phyloP scores from a whole-genome alignment of 2,888 invertebrate species.

The Drosophila atripex region DNA sequence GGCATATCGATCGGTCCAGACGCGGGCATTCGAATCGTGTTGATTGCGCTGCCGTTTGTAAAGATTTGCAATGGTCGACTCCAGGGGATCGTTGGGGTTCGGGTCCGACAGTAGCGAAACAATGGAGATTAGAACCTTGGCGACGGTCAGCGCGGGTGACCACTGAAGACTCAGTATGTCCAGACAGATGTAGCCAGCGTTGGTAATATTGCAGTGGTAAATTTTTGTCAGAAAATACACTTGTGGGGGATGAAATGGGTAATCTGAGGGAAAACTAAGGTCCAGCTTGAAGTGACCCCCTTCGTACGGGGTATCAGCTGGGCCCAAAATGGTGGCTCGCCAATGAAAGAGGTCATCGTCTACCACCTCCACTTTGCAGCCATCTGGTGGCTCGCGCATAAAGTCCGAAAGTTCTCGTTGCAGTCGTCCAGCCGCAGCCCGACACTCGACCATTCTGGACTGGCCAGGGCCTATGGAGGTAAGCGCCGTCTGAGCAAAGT shows the following conservation, averaged over 20 bases:
- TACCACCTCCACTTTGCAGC: conserved; percentile 1
- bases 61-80: background rate
- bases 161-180: conserved; percentile 15
- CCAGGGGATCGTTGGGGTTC: conserved; percentile 34
- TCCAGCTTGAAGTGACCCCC: conserved; percentile 22
- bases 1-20: conserved; percentile 25
- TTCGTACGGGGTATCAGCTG: conserved; percentile 20
- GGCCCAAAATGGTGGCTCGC: conserved; percentile 24
- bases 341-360: conserved; percentile 23
- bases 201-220: conserved; percentile 32
- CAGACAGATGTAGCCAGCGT: conserved; percentile 17
- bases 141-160: conserved; percentile 31
- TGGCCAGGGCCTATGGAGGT: background rate
- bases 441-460: background rate
- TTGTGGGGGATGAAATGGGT: conserved; percentile 24
- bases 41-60: background rate
- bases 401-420: background rate
- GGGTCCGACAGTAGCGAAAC: conserved; percentile 26
- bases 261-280: background rate
- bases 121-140: conserved; percentile 30
- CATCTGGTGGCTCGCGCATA: background rate
- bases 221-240: conserved; percentile 21
- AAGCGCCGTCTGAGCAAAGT: background rate
- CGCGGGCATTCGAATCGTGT: conserved; percentile 20
- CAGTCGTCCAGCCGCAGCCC: background rate